Evolutionary conservation across 1,140 invertebrate genomes (phyloP).

Genomic region (Leptopilina boulardi): DNA sequence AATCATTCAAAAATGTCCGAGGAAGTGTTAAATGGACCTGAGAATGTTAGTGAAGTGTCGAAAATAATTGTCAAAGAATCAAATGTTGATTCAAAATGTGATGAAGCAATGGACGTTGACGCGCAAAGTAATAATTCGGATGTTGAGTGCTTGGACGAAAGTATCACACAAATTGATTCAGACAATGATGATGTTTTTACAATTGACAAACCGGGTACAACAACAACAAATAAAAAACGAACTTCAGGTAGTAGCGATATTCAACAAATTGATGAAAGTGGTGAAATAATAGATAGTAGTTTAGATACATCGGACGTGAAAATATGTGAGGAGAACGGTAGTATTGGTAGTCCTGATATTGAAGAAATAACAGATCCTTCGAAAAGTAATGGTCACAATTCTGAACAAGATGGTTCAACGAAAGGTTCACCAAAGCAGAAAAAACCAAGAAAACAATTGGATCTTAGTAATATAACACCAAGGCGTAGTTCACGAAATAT

Average conservation of each 20-base stretch:
- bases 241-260: slow-evolving; percentile 31
- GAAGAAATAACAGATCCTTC: slow-evolving; percentile 69
- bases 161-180: slow-evolving; percentile 59
- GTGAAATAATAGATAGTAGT: slow-evolving; percentile 57
- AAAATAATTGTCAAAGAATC: slow-evolving; percentile 45
- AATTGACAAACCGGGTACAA: neutral
- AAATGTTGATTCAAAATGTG: slow-evolving; percentile 51
- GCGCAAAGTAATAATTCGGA: slow-evolving; percentile 69
- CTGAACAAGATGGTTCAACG: slow-evolving; percentile 45
- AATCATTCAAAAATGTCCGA: slow-evolving; percentile 46
- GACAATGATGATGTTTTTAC: slow-evolving; percentile 46
- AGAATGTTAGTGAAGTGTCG: slow-evolving; percentile 64
- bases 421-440: slow-evolving; percentile 60
- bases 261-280: slow-evolving; percentile 51
- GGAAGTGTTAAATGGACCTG: slow-evolving; percentile 60
- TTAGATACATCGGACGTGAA: slow-evolving; percentile 66
- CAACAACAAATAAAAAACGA: slow-evolving; percentile 25
- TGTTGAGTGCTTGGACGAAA: slow-evolving; percentile 71
- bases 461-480: slow-evolving; percentile 75
- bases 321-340: slow-evolving; percentile 73
- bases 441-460: slow-evolving; percentile 70
- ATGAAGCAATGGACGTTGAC: slow-evolving; percentile 71
- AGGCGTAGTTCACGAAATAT: slow-evolving; percentile 80
- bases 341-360: slow-evolving; percentile 69
- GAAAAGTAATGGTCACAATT: slow-evolving; percentile 65